phyloP scores from a whole-genome alignment of 2,888 invertebrate genomes.

The Idaea dimidiata region DNA sequence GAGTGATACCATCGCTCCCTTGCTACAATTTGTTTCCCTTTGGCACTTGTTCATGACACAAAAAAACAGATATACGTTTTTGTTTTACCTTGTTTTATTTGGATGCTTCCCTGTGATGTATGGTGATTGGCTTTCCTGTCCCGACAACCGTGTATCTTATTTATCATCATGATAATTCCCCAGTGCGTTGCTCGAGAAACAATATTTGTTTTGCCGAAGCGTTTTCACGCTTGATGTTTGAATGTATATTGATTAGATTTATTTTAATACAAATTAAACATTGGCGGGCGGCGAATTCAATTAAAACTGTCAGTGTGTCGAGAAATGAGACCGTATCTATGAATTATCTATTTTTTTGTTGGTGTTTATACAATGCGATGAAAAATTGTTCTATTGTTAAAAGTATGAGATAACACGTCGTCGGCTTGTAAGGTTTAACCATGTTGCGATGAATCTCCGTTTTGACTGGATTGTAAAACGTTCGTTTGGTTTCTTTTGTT shows the following conservation, averaged over 20 bases:
- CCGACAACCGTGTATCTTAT: constrained; percentile 71
- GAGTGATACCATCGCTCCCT: constrained; percentile 74
- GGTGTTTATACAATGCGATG: constrained; percentile 50
- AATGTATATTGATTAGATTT: constrained; percentile 70
- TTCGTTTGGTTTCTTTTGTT: constrained; percentile 52
- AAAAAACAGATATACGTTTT: constrained; percentile 64
- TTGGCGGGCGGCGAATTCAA: constrained; percentile 62
- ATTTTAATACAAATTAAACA: constrained; percentile 67
- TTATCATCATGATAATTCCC: constrained; percentile 77
- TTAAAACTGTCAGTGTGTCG: constrained; percentile 57
- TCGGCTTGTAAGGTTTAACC: constrained; percentile 60
- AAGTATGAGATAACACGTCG: constrained; percentile 59
- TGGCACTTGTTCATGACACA: constrained; percentile 66
- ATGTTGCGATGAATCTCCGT: constrained; percentile 62
- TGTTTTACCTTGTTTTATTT: constrained; percentile 72
- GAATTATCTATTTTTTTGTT: constrained; percentile 56
- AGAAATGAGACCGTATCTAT: constrained; percentile 50
- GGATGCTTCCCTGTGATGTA: constrained; percentile 73
- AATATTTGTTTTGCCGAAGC: constrained; percentile 65
- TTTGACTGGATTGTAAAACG: constrained; percentile 54
- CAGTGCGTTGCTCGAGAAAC: constrained; percentile 60
- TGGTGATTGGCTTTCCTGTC: constrained; percentile 78
- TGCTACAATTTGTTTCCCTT: constrained; percentile 79
- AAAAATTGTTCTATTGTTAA: constrained; percentile 66
- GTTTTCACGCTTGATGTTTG: constrained; percentile 54